phyloP scores from a whole-genome alignment of 2,113 vertebrate genomes.

The Merops nubicus region DNA sequence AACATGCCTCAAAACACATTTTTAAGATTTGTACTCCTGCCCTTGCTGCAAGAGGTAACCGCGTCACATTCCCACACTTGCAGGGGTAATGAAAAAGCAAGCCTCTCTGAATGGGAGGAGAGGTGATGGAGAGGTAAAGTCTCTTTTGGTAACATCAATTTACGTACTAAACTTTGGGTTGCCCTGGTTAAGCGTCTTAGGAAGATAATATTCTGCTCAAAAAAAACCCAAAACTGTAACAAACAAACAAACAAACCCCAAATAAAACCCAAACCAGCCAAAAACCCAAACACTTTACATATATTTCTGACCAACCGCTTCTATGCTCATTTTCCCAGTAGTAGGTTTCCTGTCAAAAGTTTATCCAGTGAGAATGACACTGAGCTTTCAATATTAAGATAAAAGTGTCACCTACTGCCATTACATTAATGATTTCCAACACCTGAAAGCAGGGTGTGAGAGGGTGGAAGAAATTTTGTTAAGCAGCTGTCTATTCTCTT shows the following conservation, averaged over 20 bases:
- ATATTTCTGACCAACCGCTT: background rate
- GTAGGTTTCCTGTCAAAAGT: background rate
- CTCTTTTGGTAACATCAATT: background rate
- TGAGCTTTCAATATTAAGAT: background rate
- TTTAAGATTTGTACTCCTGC: background rate
- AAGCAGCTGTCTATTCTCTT: background rate
- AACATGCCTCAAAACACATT: background rate
- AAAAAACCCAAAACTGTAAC: background rate
- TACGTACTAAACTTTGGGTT: background rate
- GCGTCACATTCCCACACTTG: background rate
- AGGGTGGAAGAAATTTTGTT: background rate
- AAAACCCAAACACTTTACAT: background rate
- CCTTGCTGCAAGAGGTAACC: background rate
- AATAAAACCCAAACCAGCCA: too few species aligned
- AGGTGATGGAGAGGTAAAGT: background rate
- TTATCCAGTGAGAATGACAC: background rate
- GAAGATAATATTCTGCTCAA: background rate
- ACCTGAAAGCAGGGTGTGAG: background rate
- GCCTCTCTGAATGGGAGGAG: fast-evolving
- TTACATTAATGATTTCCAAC: background rate
- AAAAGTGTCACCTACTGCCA: background rate
- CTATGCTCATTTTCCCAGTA: background rate
- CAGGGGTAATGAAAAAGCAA: background rate
- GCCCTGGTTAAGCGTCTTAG: background rate
- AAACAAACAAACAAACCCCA: too few species aligned